phyloP scores from a whole-genome alignment of 2,797 vertebrate species.

The Valencia hispanica region DNA sequence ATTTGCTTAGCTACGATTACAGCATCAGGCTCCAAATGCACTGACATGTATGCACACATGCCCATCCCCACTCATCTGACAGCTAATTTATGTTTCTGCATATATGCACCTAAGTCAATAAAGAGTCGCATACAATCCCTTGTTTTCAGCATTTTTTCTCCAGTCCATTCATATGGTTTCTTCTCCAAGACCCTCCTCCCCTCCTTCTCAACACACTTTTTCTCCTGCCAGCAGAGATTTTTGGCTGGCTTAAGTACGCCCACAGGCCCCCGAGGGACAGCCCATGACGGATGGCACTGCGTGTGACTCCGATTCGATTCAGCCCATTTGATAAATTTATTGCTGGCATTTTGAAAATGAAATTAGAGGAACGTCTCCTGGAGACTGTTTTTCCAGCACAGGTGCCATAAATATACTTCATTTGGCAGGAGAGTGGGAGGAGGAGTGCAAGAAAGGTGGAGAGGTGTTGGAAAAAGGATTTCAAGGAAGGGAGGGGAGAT shows the following conservation, averaged over 20 bases:
- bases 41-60: constrained; percentile 54
- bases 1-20: constrained; percentile 60
- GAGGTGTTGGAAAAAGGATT: constrained; percentile 62
- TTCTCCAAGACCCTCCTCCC: constrained; percentile 15
- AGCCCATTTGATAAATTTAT: constrained; percentile 82
- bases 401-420: constrained; percentile 83
- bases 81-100: constrained; percentile 38
- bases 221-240: constrained; percentile 67
- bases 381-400: constrained; percentile 78
- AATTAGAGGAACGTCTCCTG: constrained; percentile 78
- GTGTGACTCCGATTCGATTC: constrained; percentile 78
- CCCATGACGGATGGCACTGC: constrained; percentile 75
- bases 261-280: constrained; percentile 73
- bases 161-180: constrained; percentile 42
- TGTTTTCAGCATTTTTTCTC: constrained; percentile 49
- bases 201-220: constrained; percentile 32
- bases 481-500: constrained; percentile 38
- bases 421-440: constrained; percentile 66
- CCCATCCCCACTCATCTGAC: constrained; percentile 21
- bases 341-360: constrained; percentile 81
- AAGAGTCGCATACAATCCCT: constrained; percentile 49
- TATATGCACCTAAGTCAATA: constrained; percentile 37
- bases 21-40: constrained; percentile 30
- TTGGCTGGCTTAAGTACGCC: constrained; percentile 76
- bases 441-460: constrained; percentile 44